Base-by-base conservation (phyloP, 2,888 invertebrate species). In the Calliphora vomitoria region DNA sequence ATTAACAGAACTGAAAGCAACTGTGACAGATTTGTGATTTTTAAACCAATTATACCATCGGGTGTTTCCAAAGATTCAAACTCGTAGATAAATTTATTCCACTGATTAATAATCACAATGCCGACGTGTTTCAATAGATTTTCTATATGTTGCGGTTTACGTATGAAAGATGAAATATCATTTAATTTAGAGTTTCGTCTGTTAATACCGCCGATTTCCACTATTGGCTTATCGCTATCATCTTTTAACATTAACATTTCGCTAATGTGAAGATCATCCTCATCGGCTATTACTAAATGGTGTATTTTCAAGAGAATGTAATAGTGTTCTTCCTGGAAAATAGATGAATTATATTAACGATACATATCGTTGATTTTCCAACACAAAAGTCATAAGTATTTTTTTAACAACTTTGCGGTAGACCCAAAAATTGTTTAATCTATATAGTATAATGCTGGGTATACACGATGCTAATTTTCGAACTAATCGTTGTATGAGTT, bases 81-180 rank as follows among this genome's bases (percentile, higher is more conserved):
- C 90, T 96, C 96, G 35, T 96, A 96, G 8, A 97, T 95, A 89
- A 97, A 97, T 90, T 97, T 97, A 91, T 97, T 97, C 97, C 97
- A 97, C 25, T 95, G 94, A 89, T 97, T 97, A 20, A 96, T 95
- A 47, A 96, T 93, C 85, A 95, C 95, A 89, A 96, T 96, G 58
- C 95, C 95, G 15, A 97, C 89, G 89, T 96, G 96, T 55, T 95
- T 95, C 92, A 95, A 95, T 11, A 97, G 94, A 81, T 95, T 95
- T 31, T 96, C 96, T 72, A 96, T 95, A 20, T 96, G 95, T 85
- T 95, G 94, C 0, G 96, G 95, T 25, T 94, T 94, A 13, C 95
- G 95, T 64, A 96, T 94, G 11, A 96, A 94, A 85, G 95, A 89
- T 94, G 93, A 86, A 94, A 96, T 91, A 94, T 91, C 89, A 64